A percentile compares a stretch with the other conserved stretches of the same genome.
Evolutionary conservation across 2,113 vertebrate genomes (phyloP).

Genomic region (Ceyx cyanopectus): DNA sequence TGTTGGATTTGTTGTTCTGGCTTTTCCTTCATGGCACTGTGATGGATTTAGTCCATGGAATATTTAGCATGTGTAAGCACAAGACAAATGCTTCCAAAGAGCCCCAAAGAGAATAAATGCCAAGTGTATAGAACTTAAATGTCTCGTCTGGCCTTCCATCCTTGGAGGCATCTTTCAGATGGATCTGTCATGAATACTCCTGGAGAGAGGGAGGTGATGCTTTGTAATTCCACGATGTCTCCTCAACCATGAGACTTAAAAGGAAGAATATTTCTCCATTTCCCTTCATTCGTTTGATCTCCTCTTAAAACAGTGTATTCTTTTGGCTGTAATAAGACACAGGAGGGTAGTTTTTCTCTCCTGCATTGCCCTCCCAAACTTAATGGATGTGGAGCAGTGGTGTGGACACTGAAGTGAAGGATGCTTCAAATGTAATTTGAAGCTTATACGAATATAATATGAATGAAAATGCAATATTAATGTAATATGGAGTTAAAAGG

Average conservation of each 20-base stretch:
- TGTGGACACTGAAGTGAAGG: background rate
- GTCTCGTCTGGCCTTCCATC: background rate
- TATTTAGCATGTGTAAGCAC: background rate
- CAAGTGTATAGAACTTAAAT: background rate
- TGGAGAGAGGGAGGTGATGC: background rate
- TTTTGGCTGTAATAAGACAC: background rate
- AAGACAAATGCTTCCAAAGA: background rate
- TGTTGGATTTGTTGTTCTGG: accelerated
- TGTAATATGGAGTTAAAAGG: background rate
- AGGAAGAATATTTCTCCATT: background rate
- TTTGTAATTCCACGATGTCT: background rate
- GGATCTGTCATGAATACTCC: background rate
- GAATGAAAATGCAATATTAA: conserved; percentile 42
- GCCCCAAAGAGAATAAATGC: background rate
- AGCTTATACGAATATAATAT: background rate
- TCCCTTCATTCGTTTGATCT: background rate
- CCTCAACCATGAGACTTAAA: background rate
- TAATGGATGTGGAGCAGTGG: background rate
- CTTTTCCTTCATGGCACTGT: background rate
- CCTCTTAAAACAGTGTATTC: background rate
- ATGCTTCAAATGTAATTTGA: background rate
- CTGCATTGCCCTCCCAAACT: background rate
- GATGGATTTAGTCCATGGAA: background rate
- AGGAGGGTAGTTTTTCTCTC: background rate
- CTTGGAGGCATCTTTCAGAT: background rate